Conservation (phyloP, 2,113 vertebrate species). For the Romanogobio albipinnatus region DNA sequence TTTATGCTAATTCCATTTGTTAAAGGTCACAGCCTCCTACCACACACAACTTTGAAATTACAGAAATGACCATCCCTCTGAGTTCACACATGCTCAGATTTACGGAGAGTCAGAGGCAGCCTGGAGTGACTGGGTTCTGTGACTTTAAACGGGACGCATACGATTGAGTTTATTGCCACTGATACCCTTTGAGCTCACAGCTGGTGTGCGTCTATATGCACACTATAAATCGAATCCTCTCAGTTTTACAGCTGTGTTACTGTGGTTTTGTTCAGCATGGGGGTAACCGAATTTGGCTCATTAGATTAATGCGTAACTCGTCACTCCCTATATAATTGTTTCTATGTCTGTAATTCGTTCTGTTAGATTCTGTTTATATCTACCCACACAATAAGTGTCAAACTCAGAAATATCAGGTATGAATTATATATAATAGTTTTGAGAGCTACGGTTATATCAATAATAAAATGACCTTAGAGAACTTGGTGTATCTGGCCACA, state of each 20-base stretch:
- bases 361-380: constrained; percentile 8
- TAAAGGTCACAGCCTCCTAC: constrained; percentile 51
- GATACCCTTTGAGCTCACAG: constrained; percentile 32
- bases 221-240: constrained; percentile 32
- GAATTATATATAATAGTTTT: constrained; percentile 3
- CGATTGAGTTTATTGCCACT: constrained; percentile 21
- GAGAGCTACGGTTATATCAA: not conserved
- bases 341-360: not conserved
- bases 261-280: not conserved
- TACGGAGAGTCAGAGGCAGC: constrained; percentile 8
- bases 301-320: not conserved
- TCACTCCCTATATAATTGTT: not conserved
- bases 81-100: constrained; percentile 33
- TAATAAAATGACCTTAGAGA: not conserved
- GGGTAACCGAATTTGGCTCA: not conserved
- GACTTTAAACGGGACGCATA: constrained; percentile 14
- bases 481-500: not conserved
- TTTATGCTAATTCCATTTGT: constrained; percentile 56
- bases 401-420: constrained; percentile 31
- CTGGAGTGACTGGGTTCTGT: constrained; percentile 11
- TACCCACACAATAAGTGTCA: constrained; percentile 31
- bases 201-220: constrained; percentile 21
- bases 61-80: constrained; percentile 34
- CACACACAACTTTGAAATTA: constrained; percentile 42
- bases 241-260: constrained; percentile 14